These are phyloP conservation scores for Hypothenemus hampei DNA, from an alignment of 1,140 invertebrate genomes.

Conservation along the genomic window DNA sequence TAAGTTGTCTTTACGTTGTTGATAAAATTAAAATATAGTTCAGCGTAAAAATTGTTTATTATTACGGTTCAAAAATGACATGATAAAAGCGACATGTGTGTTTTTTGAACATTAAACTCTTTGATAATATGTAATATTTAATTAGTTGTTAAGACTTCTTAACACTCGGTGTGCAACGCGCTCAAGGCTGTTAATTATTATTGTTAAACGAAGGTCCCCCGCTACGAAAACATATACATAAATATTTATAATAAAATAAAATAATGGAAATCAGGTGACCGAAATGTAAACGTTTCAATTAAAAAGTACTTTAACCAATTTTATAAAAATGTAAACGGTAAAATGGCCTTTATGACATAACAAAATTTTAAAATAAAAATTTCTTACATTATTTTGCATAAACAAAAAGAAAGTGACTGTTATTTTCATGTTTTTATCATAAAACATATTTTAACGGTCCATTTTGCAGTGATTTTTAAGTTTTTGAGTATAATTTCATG, in stretches of 20 bases:
- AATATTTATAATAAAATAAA: slow-evolving; percentile 2
- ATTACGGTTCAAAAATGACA: neutral
- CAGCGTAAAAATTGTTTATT: neutral
- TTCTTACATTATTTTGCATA: neutral
- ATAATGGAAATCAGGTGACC: neutral
- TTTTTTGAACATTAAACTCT: neutral
- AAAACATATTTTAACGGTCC: slow-evolving; percentile 8
- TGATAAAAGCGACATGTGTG: neutral
- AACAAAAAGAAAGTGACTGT: neutral
- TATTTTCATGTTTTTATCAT: neutral
- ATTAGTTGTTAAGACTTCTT: too few species aligned
- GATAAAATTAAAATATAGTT: neutral
- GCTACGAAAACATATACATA: neutral
- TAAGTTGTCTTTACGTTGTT: neutral
- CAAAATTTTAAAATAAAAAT: neutral
- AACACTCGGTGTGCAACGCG: neutral
- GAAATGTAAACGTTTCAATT: neutral
- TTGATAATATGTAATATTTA: neutral
- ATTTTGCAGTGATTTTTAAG: neutral
- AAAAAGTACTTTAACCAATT: neutral
- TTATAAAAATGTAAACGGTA: neutral
- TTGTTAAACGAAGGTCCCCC: neutral
- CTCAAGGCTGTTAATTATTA: neutral
- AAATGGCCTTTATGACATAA: neutral
- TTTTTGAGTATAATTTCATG: neutral